These are phyloP conservation scores for Megaustenia siamemsis DNA, from an alignment of 2,888 invertebrate genomes.

Conservation along the genomic window DNA sequence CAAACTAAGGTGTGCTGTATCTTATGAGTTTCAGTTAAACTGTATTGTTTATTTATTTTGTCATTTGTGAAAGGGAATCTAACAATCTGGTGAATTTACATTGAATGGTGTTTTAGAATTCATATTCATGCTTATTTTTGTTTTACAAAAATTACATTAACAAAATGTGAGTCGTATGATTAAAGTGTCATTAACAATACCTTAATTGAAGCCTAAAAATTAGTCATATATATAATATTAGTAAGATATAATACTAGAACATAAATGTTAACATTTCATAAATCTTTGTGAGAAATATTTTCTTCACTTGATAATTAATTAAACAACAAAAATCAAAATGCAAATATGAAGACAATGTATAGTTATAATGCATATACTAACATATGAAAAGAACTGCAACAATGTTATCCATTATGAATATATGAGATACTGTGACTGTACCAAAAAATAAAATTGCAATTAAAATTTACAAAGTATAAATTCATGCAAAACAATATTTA, in stretches of 20 bases:
- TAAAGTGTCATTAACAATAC: too few species aligned
- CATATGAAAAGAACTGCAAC: background rate
- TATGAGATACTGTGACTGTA: background rate
- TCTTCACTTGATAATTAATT: background rate
- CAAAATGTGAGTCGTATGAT: too few species aligned
- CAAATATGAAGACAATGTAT: background rate
- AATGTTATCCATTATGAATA: background rate
- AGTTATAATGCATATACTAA: background rate
- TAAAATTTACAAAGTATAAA: background rate
- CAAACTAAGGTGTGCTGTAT: too few species aligned
- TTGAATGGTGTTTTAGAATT: too few species aligned
- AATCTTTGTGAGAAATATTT: background rate
- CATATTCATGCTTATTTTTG: too few species aligned
- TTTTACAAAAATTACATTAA: too few species aligned
- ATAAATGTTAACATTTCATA: background rate
- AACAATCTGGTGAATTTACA: too few species aligned
- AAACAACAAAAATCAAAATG: background rate
- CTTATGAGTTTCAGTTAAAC: too few species aligned
- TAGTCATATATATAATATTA: background rate
- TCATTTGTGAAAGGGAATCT: too few species aligned
- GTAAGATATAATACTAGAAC: background rate
- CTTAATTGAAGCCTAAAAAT: too few species aligned
- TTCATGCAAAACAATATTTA: slow-evolving; percentile 77
- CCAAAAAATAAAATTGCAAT: background rate
- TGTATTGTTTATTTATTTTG: too few species aligned